Evolutionary conservation across 37 sponge, comb jelly and placozoan genomes (phyloP).

Genomic region (Chondrilla cf. caribensis): DNA sequence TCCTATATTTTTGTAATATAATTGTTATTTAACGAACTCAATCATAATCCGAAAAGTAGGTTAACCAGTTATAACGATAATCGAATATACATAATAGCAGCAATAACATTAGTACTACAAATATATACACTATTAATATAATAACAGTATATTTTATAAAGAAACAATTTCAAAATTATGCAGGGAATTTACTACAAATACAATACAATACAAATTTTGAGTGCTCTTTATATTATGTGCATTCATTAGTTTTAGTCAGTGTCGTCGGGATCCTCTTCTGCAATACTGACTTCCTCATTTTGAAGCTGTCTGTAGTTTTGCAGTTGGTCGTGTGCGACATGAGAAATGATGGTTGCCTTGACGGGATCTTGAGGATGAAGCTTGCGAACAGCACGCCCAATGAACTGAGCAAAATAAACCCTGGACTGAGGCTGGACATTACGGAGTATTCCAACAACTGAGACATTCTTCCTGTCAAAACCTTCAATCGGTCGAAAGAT

Average conservation of each 20-base stretch:
- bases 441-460: slow-evolving; percentile 21
- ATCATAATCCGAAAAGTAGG: too few relatives aligned
- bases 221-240: too few relatives aligned
- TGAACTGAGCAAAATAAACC: slow-evolving; percentile 33
- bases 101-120: too few relatives aligned
- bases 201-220: too few relatives aligned
- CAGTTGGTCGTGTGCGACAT: neutral
- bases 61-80: too few relatives aligned
- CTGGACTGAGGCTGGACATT: slow-evolving; percentile 24
- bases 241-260: neutral
- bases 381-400: slow-evolving; percentile 36
- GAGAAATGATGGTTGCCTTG: slow-evolving; percentile 9
- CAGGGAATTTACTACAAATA: too few relatives aligned
- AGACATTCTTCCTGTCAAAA: slow-evolving; percentile 17
- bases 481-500: slow-evolving; percentile 14
- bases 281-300: neutral
- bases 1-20: too few relatives aligned
- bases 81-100: too few relatives aligned
- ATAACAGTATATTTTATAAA: too few relatives aligned
- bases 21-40: too few relatives aligned
- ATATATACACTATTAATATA: too few relatives aligned
- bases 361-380: neutral
- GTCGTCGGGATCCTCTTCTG: neutral
- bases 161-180: too few relatives aligned
- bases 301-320: neutral